phyloP scores from a whole-genome alignment of 2,797 vertebrate species.

The Pipistrellus pipistrellus region DNA sequence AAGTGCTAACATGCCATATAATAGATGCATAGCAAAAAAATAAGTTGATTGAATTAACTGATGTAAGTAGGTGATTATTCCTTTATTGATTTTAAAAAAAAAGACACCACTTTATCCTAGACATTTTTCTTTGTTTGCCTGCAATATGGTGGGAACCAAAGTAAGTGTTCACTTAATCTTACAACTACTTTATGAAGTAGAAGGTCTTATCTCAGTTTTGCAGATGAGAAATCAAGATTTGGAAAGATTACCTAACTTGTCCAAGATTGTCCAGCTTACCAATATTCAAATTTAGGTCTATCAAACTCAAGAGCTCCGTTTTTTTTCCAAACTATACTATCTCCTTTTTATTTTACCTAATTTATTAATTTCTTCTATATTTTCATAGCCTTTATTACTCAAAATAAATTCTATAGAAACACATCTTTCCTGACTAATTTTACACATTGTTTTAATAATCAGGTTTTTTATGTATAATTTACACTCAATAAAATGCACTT shows the following conservation, averaged over 20 bases:
- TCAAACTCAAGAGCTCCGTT: not conserved
- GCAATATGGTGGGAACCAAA: not conserved
- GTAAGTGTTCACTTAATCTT: constrained; percentile 17
- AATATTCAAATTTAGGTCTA: constrained; percentile 25
- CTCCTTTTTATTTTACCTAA: constrained; percentile 3
- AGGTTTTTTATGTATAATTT: constrained; percentile 9
- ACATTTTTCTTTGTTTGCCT: constrained; percentile 27
- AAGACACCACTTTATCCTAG: not conserved
- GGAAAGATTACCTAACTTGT: constrained; percentile 25
- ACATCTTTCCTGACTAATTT: not conserved
- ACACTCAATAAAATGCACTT: not conserved
- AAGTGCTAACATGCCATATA: constrained; percentile 17
- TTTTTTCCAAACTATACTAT: constrained; percentile 21
- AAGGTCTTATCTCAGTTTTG: constrained; percentile 14
- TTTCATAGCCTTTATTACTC: constrained; percentile 33
- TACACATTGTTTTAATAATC: too few relatives aligned
- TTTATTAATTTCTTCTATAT: constrained; percentile 4
- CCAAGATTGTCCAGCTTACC: not conserved
- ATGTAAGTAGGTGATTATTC: not conserved
- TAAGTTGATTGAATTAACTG: constrained; percentile 11
- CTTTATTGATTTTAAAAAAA: constrained; percentile 49
- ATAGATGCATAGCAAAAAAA: constrained; percentile 39
- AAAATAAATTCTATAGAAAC: not conserved
- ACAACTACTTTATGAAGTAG: constrained; percentile 34
- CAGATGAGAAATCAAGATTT: constrained; percentile 21